Evolutionary conservation across 2,888 invertebrate genomes (phyloP), one percentile per base, ranked within the genome.

Genomic region (Taenaris catops): DNA sequence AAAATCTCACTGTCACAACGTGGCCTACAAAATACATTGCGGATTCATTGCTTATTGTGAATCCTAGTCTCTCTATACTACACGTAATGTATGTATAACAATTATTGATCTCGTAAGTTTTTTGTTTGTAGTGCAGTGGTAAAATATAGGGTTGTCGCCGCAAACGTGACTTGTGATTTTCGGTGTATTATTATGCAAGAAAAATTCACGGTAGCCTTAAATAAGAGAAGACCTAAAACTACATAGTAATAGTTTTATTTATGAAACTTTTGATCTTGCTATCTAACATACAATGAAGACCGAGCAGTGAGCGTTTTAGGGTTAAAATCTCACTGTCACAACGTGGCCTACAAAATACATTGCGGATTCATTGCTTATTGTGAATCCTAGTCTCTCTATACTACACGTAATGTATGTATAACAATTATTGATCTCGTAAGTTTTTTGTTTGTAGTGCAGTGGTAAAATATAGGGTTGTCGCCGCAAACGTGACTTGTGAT

Each of bases 131-230:
- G 52, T 70, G 57, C 38, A 29, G 41, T 36, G 59, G 41, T 59
- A 40, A 53, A 64, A 62, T 72, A 57, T 72, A 80, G 80, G 79
- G 79, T 72, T 83, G 83, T 84, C 83, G 84, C 83, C 83, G 69
- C 63, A 53, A 64, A 56, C 58, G 70, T 84, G 83, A 84, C 83
- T 83, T 63, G 84, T 69, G 65, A 66, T 76, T 74, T 79, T 57
- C 53, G 55, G 51, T 57, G 51, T 57, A 61, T 63, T 72, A 63
- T 65, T 58, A 44, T 34, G 29, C 24, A 18, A 20, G 27, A 34
- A 43, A 44, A 40, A 34, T 17, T 25, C 31, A n/a, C 21, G 24
- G 18, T 23, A 31, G 31, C 9, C 9, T 16, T 23, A 24, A 24
- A 9, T 32, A 31, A 16, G 12, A 7, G 17, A 8, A 6, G 6